These are phyloP conservation scores for Sturnira hondurensis DNA, from an alignment of 2,113 vertebrate genomes.

Conservation along the genomic window DNA sequence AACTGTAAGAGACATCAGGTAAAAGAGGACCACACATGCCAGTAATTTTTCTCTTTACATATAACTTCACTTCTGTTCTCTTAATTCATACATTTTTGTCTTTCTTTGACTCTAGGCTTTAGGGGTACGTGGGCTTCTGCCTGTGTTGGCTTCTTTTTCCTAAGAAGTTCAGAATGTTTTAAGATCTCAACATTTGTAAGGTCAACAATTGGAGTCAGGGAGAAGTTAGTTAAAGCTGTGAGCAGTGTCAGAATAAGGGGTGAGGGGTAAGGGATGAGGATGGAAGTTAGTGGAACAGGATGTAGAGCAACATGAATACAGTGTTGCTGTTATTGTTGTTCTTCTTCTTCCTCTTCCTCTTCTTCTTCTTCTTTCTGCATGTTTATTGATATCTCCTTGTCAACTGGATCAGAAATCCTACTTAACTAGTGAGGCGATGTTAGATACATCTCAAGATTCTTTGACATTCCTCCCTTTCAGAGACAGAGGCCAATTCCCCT, in stretches of 20 bases:
- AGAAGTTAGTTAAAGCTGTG: neutral
- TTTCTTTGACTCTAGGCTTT: neutral
- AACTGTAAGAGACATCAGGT: neutral
- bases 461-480: neutral
- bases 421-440: neutral
- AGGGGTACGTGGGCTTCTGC: neutral
- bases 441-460: neutral
- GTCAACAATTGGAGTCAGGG: neutral
- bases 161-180: neutral
- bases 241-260: neutral
- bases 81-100: neutral
- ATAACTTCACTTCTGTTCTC: neutral
- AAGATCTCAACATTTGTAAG: neutral
- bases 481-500: neutral
- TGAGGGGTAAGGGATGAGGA: neutral
- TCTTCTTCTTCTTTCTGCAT: neutral
- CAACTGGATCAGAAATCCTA: neutral
- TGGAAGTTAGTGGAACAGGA: neutral
- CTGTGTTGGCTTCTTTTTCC: neutral
- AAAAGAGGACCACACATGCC: neutral
- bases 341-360: neutral
- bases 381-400: neutral
- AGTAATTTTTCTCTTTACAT: neutral
- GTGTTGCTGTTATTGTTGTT: too few relatives aligned
- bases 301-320: neutral